Evolutionary conservation across 2,888 invertebrate species (phyloP).

Genomic region (Drosophila pullipes): DNA sequence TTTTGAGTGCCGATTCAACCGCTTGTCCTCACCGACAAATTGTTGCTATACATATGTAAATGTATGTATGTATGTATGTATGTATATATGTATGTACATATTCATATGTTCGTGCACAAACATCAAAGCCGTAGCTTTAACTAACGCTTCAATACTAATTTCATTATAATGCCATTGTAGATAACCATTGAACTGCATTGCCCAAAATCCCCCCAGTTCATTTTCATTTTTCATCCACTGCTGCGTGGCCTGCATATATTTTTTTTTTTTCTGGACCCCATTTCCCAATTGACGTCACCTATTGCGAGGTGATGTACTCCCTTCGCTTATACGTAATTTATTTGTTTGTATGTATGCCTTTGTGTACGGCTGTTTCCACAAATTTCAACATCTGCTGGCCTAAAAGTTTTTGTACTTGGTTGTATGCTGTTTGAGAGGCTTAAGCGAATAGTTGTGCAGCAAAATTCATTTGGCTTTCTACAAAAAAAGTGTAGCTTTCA

Average conservation of each 20-base stretch:
- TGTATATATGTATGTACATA: too few relatives aligned
- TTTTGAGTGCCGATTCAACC: conserved; percentile 9
- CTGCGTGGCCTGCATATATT: conserved; percentile 31
- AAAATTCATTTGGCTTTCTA: not conserved
- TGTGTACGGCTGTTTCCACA: not conserved
- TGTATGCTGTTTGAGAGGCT: not conserved
- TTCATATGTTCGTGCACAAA: not conserved
- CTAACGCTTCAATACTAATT: conserved; percentile 55
- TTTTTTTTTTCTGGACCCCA: not conserved
- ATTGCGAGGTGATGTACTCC: conserved; percentile 27
- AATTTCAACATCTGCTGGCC: conserved; percentile 14
- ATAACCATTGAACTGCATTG: conserved; percentile 41
- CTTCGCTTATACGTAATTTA: conserved; percentile 3
- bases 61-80: not conserved
- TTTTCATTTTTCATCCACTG: conserved; percentile 42
- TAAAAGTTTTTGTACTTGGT: conserved; percentile 7
- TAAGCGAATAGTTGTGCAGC: conserved; percentile 5
- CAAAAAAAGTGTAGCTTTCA: not conserved
- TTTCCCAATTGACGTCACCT: conserved; percentile 10
- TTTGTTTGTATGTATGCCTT: not conserved
- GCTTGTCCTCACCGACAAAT: conserved; percentile 59
- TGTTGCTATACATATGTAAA: conserved; percentile 46
- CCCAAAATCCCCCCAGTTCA: not conserved
- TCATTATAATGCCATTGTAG: conserved; percentile 61
- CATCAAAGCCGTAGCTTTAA: not conserved